Conservation (phyloP, 2,797 vertebrate species). For the Platalea minor region DNA sequence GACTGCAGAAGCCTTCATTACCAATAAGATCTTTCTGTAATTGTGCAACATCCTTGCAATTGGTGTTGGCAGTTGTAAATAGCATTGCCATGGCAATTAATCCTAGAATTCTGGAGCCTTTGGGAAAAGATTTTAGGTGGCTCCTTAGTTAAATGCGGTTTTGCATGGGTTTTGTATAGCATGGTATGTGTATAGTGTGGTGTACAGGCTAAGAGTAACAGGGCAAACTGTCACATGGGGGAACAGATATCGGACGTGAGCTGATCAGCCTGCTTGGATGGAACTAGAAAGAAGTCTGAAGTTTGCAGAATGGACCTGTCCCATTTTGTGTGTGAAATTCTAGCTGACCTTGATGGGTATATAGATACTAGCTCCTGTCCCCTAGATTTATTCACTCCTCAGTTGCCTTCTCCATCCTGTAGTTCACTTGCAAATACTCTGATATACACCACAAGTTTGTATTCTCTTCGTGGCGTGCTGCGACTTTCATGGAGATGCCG, state of each 20-base stretch:
- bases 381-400: neutral
- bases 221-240: neutral
- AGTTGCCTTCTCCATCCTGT: neutral
- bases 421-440: neutral
- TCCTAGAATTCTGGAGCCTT: constrained; percentile 29
- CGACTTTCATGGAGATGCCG: neutral
- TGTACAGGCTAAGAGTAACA: neutral
- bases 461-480: neutral
- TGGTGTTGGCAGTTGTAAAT: constrained; percentile 31
- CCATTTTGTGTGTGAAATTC: neutral
- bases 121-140: neutral
- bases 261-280: neutral
- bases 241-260: neutral
- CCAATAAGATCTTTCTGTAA: neutral
- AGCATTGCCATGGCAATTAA: constrained; percentile 22
- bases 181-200: neutral
- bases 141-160: neutral
- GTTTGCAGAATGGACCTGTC: neutral
- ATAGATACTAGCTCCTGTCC: neutral
- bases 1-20: neutral
- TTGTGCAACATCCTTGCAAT: neutral
- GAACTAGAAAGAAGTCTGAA: neutral
- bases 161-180: neutral
- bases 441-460: neutral
- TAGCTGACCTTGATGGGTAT: neutral